Conservation (phyloP, 2,113 vertebrate genomes). For the Rhipidura dahli region DNA sequence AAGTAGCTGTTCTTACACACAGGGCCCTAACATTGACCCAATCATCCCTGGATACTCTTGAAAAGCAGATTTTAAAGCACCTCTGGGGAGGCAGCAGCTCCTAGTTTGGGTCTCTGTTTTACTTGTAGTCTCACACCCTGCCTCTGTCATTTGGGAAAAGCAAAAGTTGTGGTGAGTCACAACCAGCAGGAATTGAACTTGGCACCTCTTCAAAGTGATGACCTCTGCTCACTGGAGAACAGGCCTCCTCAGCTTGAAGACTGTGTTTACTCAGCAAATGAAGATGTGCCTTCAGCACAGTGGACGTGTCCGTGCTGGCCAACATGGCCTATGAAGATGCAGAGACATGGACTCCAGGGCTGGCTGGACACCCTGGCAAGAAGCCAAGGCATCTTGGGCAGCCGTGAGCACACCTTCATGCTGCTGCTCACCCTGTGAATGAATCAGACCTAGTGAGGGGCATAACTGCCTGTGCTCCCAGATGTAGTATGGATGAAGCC, state of each 20-base stretch:
- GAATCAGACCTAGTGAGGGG: background rate
- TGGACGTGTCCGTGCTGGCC: background rate
- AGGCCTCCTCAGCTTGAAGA: rapidly evolving
- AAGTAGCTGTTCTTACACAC: background rate
- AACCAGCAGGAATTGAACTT: background rate
- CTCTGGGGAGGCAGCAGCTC: background rate
- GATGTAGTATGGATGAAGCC: background rate
- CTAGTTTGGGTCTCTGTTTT: background rate
- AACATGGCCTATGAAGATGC: background rate
- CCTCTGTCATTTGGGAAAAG: background rate
- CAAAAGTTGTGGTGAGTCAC: background rate
- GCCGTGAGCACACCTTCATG: background rate
- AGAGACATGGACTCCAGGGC: background rate
- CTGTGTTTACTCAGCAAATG: background rate
- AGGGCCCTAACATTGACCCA: background rate
- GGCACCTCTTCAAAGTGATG: background rate
- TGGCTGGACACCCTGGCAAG: background rate
- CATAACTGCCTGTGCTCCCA: background rate
- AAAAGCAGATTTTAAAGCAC: background rate
- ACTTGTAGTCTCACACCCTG: background rate
- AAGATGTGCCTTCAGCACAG: background rate
- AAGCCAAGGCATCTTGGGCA: background rate
- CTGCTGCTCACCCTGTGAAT: background rate
- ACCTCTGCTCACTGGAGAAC: background rate
- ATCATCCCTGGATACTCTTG: background rate